These are phyloP conservation scores for Drosophila anomelani DNA, from an alignment of 2,888 invertebrate species.

Conservation along the genomic window DNA sequence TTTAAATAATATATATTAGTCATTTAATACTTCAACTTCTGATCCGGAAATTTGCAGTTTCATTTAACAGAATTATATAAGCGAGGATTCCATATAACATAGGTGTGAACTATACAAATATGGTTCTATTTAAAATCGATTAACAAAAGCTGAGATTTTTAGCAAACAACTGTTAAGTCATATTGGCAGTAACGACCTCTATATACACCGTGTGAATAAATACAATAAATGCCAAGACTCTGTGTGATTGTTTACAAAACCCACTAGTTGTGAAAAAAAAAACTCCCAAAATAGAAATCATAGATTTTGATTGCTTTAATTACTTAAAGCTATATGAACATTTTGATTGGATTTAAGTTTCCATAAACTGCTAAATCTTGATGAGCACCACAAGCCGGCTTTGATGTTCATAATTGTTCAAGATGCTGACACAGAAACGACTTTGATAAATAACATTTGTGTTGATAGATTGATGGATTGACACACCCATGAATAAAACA, in stretches of 20 bases:
- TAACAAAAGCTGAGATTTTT: conserved; percentile 48
- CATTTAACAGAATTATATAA: conserved; percentile 30
- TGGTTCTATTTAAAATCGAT: conserved; percentile 52
- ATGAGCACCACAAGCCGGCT: conserved; percentile 18
- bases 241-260: neutral
- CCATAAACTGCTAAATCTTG: conserved; percentile 4
- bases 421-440: conserved; percentile 32
- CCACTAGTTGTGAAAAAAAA: neutral
- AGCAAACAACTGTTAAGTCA: conserved; percentile 50
- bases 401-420: conserved; percentile 31
- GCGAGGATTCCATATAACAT: neutral
- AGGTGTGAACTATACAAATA: conserved; percentile 61
- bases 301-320: conserved; percentile 8
- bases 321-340: conserved; percentile 4
- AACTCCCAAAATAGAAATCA: conserved; percentile 12
- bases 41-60: conserved; percentile 26
- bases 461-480: conserved; percentile 27
- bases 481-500: conserved; percentile 42
- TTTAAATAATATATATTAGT: conserved; percentile 7
- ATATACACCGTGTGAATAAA: conserved; percentile 16
- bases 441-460: conserved; percentile 28
- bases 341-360: conserved; percentile 4
- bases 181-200: conserved; percentile 19
- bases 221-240: conserved; percentile 2
- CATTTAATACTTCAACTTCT: conserved; percentile 13